phyloP scores from a whole-genome alignment of 2,797 vertebrate species.

The Poecile montanus region DNA sequence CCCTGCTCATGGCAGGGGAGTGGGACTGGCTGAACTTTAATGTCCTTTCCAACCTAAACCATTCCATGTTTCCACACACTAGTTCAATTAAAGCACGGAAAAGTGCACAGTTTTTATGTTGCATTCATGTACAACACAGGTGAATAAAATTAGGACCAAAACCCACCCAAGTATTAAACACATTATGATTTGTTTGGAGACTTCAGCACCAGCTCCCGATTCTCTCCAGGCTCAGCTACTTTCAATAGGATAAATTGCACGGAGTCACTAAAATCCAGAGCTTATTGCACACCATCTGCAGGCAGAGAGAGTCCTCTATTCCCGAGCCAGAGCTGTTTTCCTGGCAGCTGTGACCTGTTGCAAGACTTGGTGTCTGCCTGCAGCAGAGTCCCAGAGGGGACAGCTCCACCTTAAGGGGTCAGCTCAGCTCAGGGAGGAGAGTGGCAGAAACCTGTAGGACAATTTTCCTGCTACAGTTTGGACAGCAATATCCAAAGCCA shows the following conservation, averaged over 20 bases:
- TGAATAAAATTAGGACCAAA: neutral
- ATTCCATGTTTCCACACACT: neutral
- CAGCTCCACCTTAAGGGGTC: neutral
- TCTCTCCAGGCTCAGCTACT: constrained; percentile 28
- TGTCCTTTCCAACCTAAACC: neutral
- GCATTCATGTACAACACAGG: neutral
- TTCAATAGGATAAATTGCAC: constrained; percentile 14
- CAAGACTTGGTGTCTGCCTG: neutral
- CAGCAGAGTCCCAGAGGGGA: neutral
- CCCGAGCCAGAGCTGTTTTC: neutral
- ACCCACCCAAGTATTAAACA: neutral
- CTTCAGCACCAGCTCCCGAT: neutral
- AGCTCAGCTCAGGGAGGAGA: neutral
- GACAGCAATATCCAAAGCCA: neutral
- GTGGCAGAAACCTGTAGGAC: neutral
- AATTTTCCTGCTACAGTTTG: neutral
- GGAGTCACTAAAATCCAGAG: neutral
- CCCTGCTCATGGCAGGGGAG: neutral
- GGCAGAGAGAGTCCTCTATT: neutral
- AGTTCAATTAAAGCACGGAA: neutral
- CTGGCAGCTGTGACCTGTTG: constrained; percentile 33
- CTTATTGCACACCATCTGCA: constrained; percentile 36
- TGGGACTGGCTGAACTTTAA: neutral
- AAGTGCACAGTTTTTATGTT: neutral
- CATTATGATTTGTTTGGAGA: neutral